These are phyloP conservation scores for Euborellia annulipes DNA, from an alignment of 1,140 invertebrate species.

Conservation along the genomic window DNA sequence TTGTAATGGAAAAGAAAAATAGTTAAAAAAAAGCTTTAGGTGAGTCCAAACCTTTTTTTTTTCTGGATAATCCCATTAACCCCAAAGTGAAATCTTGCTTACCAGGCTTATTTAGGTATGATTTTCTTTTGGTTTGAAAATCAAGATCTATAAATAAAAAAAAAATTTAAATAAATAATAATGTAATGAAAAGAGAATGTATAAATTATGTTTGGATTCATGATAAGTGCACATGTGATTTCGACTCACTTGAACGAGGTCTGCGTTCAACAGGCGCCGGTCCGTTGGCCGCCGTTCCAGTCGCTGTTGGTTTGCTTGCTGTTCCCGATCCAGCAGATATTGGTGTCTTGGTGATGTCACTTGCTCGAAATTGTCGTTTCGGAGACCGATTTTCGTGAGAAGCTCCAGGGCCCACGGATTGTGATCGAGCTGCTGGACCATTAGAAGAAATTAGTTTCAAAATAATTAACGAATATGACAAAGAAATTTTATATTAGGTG, in stretches of 20 bases:
- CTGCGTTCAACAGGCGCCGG: conserved; percentile 21
- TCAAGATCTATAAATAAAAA: conserved; percentile 1
- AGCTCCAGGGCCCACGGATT: conserved; percentile 45
- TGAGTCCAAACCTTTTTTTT: too few species aligned
- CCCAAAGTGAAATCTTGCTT: too few species aligned
- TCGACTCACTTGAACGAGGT: conserved; percentile 36
- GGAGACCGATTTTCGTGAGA: conserved; percentile 48
- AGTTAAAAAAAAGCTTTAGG: too few species aligned
- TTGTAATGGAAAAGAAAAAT: too few species aligned
- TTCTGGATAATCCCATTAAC: too few species aligned
- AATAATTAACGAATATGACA: background rate
- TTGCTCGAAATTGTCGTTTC: conserved; percentile 43
- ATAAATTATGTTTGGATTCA: background rate
- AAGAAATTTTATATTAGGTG: background rate
- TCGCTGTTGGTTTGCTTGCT: background rate
- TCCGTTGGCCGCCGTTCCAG: conserved; percentile 10
- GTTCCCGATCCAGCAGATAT: too few species aligned
- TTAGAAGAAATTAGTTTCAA: conserved; percentile 1
- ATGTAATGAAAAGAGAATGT: conserved; percentile 3
- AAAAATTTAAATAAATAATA: too few species aligned
- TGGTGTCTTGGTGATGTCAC: conserved; percentile 33
- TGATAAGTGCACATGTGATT: background rate
- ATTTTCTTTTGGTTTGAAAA: too few species aligned
- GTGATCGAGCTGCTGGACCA: conserved; percentile 37
- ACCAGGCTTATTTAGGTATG: too few species aligned